phyloP scores from a whole-genome alignment of 1,140 invertebrate genomes.

The Pseudomyrmex sp. region DNA sequence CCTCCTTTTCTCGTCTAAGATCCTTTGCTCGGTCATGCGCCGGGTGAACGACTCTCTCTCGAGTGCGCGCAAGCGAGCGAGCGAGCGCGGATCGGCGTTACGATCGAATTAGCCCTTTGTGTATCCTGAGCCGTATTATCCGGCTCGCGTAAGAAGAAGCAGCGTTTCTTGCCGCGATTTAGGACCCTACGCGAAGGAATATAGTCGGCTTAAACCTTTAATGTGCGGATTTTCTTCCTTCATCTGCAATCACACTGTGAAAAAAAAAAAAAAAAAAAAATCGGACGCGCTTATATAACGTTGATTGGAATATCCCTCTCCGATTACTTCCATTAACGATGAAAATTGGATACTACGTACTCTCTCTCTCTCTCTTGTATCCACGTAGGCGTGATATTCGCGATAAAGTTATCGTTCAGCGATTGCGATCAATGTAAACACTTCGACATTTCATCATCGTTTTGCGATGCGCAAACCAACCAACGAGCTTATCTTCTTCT shows the following conservation, averaged over 20 bases:
- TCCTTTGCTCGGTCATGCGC: slow-evolving; percentile 55
- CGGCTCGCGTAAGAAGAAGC: neutral
- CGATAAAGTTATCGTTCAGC: slow-evolving; percentile 12
- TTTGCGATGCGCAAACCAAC: slow-evolving; percentile 33
- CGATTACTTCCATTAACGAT: neutral
- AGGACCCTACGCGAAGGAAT: slow-evolving; percentile 8
- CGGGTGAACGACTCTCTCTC: slow-evolving; percentile 55
- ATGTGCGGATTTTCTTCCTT: too few species aligned
- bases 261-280: too few species aligned
- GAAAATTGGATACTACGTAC: neutral
- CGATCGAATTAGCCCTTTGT: slow-evolving; percentile 57
- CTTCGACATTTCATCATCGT: neutral
- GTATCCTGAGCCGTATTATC: slow-evolving; percentile 42
- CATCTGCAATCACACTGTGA: neutral
- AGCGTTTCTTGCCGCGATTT: slow-evolving; percentile 33
- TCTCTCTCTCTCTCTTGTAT: too few species aligned
- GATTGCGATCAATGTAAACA: slow-evolving; percentile 34
- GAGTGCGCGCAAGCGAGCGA: slow-evolving; percentile 37
- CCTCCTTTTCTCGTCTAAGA: slow-evolving; percentile 52
- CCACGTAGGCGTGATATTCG: neutral
- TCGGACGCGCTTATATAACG: neutral
- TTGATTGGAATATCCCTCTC: neutral
- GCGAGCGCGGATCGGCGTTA: slow-evolving; percentile 48
- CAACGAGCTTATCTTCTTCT: neutral
- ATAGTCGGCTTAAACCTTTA: neutral